phyloP scores from a whole-genome alignment of 2,113 vertebrate species.

The Cisticola juncidis region DNA sequence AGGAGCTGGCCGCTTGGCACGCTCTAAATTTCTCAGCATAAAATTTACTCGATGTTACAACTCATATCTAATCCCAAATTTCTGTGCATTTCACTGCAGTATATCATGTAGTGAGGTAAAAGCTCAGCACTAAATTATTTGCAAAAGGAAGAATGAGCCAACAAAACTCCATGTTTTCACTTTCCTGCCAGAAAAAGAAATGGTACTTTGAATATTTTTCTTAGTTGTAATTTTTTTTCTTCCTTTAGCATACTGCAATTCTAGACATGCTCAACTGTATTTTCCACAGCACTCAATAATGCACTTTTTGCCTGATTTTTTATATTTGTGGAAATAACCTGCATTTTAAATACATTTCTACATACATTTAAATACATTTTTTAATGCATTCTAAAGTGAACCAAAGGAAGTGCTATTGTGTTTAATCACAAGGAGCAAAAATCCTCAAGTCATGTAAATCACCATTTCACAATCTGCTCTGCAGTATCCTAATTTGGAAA shows the following conservation, averaged over 20 bases:
- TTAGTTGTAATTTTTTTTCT: not conserved
- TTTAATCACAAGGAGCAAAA: constrained; percentile 41
- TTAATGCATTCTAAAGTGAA: not conserved
- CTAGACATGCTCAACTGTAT: constrained; percentile 12
- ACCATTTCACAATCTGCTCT: constrained; percentile 6
- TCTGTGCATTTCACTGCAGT: constrained; percentile 31
- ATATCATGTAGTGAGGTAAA: constrained; percentile 38
- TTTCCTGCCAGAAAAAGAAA: not conserved
- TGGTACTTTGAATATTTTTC: not conserved
- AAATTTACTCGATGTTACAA: constrained; percentile 55
- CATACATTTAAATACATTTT: not conserved
- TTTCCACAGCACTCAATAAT: constrained; percentile 21
- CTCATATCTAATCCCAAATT: constrained; percentile 44
- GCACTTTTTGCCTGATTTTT: not conserved
- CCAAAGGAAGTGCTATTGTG: not conserved
- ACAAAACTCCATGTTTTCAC: not conserved
- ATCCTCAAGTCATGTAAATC: constrained; percentile 52
- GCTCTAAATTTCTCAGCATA: constrained; percentile 38
- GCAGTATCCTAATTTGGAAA: constrained; percentile 26
- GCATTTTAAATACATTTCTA: constrained; percentile 2
- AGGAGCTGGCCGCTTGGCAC: not conserved
- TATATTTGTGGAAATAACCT: not conserved
- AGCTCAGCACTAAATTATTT: constrained; percentile 52
- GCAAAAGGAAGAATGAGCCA: constrained; percentile 32
- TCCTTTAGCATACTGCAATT: constrained; percentile 20